Evolutionary conservation across 2,888 invertebrate genomes (phyloP), one percentile per base, ranked within the genome.

Genomic region (Acrobasis suavella): DNA sequence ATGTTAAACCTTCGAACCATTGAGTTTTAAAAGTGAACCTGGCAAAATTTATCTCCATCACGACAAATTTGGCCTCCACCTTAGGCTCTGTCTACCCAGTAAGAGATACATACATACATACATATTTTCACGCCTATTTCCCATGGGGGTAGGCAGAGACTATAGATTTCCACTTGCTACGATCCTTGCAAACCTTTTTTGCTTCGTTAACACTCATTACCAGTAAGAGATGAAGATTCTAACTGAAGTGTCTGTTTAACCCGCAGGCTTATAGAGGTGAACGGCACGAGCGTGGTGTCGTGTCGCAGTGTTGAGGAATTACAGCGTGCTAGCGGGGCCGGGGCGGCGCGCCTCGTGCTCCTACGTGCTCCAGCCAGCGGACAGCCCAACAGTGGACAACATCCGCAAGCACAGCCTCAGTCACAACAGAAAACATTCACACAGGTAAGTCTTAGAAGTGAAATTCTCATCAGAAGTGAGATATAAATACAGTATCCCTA

Each of bases 201-300:
- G n/a, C n/a, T n/a, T n/a, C n/a, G n/a, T n/a, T n/a, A n/a, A n/a
- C n/a, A n/a, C n/a, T n/a, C n/a, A n/a, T n/a, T n/a, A n/a, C 32
- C 7, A 32, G 32, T 32, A 32, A 32, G 32, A 8, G 32, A 32
- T 32, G 32, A 32, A 32, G 32, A 32, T 32, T 32, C 32, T 32
- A 6, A 32, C 7, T 32, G 32, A 46, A 46, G 7, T 14, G n/a
- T 46, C 12, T 46, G n/a, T 46, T 14, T 14, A 3, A 6, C 17
- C 12, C 61, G 1, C 89, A 96, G 96, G 75, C 87, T 97, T 72
- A 85, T 97, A 67, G 97, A 97, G 87, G 95, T 97, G 60, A 97
- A 97, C 82, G 97, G 97, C 39, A 95, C 95, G 73, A 85, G 95
- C 50, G 94, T 96, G 59, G 87, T 96, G 63, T 94, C 94, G 63